phyloP scores from a whole-genome alignment of 2,113 vertebrate genomes.

The Fukomys damarensis region DNA sequence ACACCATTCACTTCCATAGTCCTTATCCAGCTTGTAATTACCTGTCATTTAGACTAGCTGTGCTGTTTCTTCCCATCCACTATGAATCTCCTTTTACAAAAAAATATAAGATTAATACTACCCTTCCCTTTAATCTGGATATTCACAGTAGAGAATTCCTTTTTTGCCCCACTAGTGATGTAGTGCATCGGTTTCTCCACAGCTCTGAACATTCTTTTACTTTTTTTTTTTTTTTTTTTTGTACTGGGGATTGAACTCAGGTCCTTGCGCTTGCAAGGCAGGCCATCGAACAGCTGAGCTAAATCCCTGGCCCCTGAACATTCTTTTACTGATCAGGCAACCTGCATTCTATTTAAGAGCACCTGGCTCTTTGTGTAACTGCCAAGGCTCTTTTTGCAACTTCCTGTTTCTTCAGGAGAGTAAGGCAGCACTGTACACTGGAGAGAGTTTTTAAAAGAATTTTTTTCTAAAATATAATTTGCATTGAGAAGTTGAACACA shows the following conservation, averaged over 20 bases:
- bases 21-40: slow-evolving; percentile 34
- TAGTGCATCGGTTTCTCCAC: not conserved
- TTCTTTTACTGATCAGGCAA: slow-evolving; percentile 17
- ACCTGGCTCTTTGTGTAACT: slow-evolving; percentile 80
- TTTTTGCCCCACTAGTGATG: slow-evolving; percentile 15
- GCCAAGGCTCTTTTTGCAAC: slow-evolving; percentile 69
- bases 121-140: slow-evolving; percentile 32
- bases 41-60: not conserved
- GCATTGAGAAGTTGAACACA: slow-evolving; percentile 58
- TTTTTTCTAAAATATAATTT: slow-evolving; percentile 42
- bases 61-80: not conserved
- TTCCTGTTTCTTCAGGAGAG: slow-evolving; percentile 76
- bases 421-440: slow-evolving; percentile 64
- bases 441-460: slow-evolving; percentile 67
- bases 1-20: not conserved
- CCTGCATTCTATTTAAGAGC: slow-evolving; percentile 42
- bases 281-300: too few species aligned
- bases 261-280: too few species aligned
- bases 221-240: too few species aligned
- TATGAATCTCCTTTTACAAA: slow-evolving; percentile 33
- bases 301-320: too few species aligned
- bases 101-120: not conserved
- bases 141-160: not conserved
- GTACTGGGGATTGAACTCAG: too few species aligned
- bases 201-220: not conserved